Conservation (phyloP, 2,113 vertebrate genomes). For the Odontesthes bonariensis region DNA sequence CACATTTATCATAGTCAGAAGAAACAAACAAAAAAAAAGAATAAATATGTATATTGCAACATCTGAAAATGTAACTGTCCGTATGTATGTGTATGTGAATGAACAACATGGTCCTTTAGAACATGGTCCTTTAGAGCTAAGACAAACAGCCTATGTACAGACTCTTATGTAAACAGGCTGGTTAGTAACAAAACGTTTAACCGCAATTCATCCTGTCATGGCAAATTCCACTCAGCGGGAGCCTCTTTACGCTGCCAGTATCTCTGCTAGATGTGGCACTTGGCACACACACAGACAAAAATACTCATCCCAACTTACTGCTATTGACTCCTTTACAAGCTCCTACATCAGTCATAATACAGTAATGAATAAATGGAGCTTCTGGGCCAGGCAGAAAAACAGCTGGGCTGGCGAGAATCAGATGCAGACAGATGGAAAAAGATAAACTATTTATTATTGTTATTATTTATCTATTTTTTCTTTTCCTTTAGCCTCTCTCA, state of each 20-base stretch:
- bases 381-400: constrained; percentile 49
- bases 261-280: constrained; percentile 46
- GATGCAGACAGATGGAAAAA: constrained; percentile 42
- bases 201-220: constrained; percentile 42
- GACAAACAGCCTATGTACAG: constrained; percentile 2
- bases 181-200: constrained; percentile 42
- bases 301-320: constrained; percentile 39
- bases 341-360: constrained; percentile 49
- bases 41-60: neutral
- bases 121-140: neutral
- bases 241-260: constrained; percentile 33
- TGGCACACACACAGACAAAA: constrained; percentile 35
- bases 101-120: neutral
- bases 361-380: constrained; percentile 30
- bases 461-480: constrained; percentile 19
- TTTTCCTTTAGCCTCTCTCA: constrained; percentile 40
- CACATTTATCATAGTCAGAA: constrained; percentile 30
- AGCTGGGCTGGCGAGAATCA: constrained; percentile 52
- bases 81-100: constrained; percentile 2
- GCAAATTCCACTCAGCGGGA: constrained; percentile 55
- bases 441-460: constrained; percentile 13
- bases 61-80: neutral
- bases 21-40: constrained; percentile 21
- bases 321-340: constrained; percentile 56
- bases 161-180: constrained; percentile 22